A percentile compares a stretch with the other conserved stretches of the same genome.
Conservation (phyloP, 2,113 vertebrate genomes). For the Nibea coibor region DNA sequence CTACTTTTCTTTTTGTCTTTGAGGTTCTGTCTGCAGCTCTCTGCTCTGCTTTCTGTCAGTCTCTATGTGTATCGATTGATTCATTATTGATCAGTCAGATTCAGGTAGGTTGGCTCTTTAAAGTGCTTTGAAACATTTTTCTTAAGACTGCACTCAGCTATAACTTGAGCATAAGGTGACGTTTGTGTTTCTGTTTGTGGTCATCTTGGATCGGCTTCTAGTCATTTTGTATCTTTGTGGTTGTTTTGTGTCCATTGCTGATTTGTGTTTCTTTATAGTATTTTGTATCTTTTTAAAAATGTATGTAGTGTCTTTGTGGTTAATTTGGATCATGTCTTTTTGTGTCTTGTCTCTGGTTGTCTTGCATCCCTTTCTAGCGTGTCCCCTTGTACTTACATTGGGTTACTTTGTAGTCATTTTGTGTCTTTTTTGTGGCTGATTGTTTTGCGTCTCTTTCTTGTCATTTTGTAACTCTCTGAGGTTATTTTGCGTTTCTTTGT, state of each 20-base stretch:
- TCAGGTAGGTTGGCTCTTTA: not conserved
- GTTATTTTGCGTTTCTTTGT: not conserved
- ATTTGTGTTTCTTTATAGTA: no score
- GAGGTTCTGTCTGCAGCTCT: conserved; percentile 12
- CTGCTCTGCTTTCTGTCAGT: not conserved
- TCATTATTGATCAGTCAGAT: conserved; percentile 16
- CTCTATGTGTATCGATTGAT: not conserved
- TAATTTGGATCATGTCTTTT: no score
- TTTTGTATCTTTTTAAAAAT: no score
- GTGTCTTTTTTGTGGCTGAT: no score
- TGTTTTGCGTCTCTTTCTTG: no score
- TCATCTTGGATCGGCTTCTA: not conserved
- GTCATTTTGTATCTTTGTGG: not conserved
- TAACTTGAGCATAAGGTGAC: not conserved
- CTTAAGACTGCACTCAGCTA: not conserved
- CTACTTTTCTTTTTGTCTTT: not conserved
- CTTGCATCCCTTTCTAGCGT: no score
- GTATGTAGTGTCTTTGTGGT: no score
- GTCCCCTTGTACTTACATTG: no score
- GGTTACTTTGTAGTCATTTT: no score
- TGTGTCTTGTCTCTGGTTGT: no score
- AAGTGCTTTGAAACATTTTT: not conserved
- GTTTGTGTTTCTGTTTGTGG: not conserved
- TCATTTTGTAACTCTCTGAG: no score
- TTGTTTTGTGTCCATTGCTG: not conserved